These are phyloP conservation scores for Nerophis lumbriciformis DNA, from an alignment of 2,113 vertebrate genomes.

Conservation along the genomic window DNA sequence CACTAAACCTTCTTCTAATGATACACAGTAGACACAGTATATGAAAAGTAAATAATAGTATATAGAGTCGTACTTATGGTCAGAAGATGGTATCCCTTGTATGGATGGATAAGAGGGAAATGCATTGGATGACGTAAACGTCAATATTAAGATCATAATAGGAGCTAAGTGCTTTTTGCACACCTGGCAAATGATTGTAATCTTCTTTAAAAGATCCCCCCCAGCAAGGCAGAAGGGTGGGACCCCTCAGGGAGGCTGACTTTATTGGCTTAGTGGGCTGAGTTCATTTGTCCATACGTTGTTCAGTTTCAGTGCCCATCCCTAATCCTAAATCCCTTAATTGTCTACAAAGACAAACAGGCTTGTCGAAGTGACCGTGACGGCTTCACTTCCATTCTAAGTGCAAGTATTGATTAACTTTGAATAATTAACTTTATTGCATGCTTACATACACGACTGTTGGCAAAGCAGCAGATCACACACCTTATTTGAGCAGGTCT, in stretches of 20 bases:
- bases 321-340: conserved; percentile 54
- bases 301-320: conserved; percentile 45
- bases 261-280: conserved; percentile 35
- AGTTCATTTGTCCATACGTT: conserved; percentile 43
- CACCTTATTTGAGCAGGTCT: not conserved
- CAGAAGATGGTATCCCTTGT: not conserved
- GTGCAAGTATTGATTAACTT: conserved; percentile 12
- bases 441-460: conserved; percentile 6
- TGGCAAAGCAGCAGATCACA: not conserved
- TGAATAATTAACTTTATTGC: conserved; percentile 23
- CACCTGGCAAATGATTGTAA: conserved; percentile 39
- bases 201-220: conserved; percentile 25
- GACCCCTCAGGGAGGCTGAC: conserved; percentile 26
- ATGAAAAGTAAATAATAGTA: too few species aligned
- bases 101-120: not conserved
- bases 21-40: too few species aligned
- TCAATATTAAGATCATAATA: conserved; percentile 25
- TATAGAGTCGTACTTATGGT: too few species aligned
- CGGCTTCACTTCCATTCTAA: not conserved
- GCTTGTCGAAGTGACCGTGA: conserved; percentile 4
- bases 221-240: conserved; percentile 1
- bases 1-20: too few species aligned
- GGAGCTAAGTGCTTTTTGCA: conserved; percentile 31
- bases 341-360: conserved; percentile 32
- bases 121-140: conserved; percentile 2